Conservation (phyloP, 2,797 vertebrate genomes). For the Zalophus californianus region DNA sequence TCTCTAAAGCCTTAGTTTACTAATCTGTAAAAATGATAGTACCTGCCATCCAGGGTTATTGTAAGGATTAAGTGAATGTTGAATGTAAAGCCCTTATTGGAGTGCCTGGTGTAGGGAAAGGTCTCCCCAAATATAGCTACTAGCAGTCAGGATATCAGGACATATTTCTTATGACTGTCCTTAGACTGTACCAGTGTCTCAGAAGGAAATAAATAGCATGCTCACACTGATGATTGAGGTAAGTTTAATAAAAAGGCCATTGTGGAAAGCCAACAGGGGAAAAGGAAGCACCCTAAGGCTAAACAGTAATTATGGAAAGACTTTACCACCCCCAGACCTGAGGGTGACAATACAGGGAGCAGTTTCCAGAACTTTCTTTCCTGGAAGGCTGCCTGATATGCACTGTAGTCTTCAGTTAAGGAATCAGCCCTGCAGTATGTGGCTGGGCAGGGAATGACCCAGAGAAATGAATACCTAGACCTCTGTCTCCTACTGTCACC, state of each 20-base stretch:
- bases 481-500: accelerated
- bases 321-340: not conserved
- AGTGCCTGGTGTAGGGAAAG: not conserved
- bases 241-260: not conserved
- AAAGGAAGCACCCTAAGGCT: not conserved
- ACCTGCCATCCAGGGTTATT: not conserved
- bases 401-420: not conserved
- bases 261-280: not conserved
- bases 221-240: not conserved
- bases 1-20: not conserved
- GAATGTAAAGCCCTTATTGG: not conserved
- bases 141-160: not conserved
- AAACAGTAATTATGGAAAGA: not conserved
- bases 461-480: not conserved
- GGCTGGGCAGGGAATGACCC: not conserved
- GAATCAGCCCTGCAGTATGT: not conserved
- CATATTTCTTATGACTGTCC: not conserved
- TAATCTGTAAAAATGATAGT: not conserved
- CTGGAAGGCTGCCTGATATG: not conserved
- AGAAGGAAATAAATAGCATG: not conserved
- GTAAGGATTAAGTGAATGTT: not conserved
- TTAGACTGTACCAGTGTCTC: not conserved
- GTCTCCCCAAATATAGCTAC: not conserved
- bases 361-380: not conserved
- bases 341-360: not conserved